Base-by-base conservation (phyloP, 37 sponge, comb jelly and placozoan species). In the Mnemiopsis leidyi region DNA sequence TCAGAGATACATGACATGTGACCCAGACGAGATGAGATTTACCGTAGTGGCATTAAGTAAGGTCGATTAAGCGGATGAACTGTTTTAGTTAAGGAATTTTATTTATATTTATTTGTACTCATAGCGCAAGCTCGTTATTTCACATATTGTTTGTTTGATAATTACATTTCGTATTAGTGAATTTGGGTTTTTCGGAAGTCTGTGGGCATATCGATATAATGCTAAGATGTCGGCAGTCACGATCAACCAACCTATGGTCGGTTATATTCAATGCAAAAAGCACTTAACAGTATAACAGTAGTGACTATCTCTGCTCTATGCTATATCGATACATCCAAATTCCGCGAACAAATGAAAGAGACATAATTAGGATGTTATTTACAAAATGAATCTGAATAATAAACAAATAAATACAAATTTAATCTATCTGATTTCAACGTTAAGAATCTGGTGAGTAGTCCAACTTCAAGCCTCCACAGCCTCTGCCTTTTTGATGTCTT, bases 21-120 rank as follows among this genome's bases (percentile, higher is more conserved):
- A 97, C 92, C 97, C 97, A 0, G 36, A 61, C 79, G 99, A 98
- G 85, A 69, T 96, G 85, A 94, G 95, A 33, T 98, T 98, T 92
- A 97, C 96, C 18, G 76, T 98, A 0, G 94, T 98, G 18, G 97
- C 97, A 30, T 94, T 98, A 36, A 48, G 61, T 13, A 48, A 48
- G 13, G 13, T 13, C 13, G 61, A 48, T 48, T 48, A 13, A 48
- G n/a, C n/a, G n/a, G n/a, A n/a, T n/a, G n/a, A n/a, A n/a, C n/a
- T n/a, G n/a, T n/a, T n/a, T n/a, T n/a, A n/a, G n/a, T n/a, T n/a
- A n/a, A n/a, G n/a, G n/a, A n/a, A n/a, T 18, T 48, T 48, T 48
- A 48, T 48, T 48, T 48, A 18, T 48, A 13, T 48, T 18, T 48
- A 13, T 48, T 48, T 48, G 61, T n/a, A n/a, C n/a, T n/a, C n/a